Evolutionary conservation across 30 jellyfish, hydroid and myxozoan genomes (phyloP).

Genomic region (Aurelia sp.): DNA sequence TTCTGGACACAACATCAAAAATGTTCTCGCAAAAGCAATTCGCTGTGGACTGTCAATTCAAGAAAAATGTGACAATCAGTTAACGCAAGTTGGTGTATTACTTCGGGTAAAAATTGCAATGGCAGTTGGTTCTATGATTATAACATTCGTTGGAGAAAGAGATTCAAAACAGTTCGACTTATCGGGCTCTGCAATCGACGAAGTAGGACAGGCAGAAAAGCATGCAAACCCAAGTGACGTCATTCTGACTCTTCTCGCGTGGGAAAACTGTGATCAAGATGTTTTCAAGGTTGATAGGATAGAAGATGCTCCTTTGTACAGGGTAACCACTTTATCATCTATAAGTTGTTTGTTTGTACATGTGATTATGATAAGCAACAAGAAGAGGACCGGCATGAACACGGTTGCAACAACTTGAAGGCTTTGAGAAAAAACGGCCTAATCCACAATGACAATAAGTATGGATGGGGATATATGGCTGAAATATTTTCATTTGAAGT

Average conservation of each 20-base stretch:
- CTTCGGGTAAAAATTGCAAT: slow-evolving; percentile 90
- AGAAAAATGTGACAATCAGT: slow-evolving; percentile 81
- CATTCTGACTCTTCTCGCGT: slow-evolving; percentile 82
- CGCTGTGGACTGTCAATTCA: slow-evolving; percentile 84
- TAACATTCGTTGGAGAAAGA: slow-evolving; percentile 81
- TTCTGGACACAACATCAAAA: slow-evolving; percentile 79
- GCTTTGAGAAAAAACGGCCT: no score
- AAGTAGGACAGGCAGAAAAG: slow-evolving; percentile 94
- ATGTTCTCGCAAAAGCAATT: slow-evolving; percentile 81
- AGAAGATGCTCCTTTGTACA: slow-evolving; percentile 49
- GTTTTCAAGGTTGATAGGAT: slow-evolving; percentile 62
- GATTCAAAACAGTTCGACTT: slow-evolving; percentile 86
- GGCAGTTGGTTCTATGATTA: slow-evolving; percentile 94
- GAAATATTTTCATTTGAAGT: no score
- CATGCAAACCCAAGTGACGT: slow-evolving; percentile 92
- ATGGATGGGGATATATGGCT: no score
- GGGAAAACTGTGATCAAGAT: slow-evolving; percentile 90
- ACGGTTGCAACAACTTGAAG: no score
- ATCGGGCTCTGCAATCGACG: slow-evolving; percentile 94
- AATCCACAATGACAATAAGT: no score
- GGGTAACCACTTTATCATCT: slow-evolving; percentile 41
- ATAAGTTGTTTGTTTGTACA: no score
- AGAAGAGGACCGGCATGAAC: no score
- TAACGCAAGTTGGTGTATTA: slow-evolving; percentile 89
- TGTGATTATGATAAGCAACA: no score